These are phyloP conservation scores for Troilus luridus DNA, from an alignment of 2,888 invertebrate genomes.

Conservation along the genomic window DNA sequence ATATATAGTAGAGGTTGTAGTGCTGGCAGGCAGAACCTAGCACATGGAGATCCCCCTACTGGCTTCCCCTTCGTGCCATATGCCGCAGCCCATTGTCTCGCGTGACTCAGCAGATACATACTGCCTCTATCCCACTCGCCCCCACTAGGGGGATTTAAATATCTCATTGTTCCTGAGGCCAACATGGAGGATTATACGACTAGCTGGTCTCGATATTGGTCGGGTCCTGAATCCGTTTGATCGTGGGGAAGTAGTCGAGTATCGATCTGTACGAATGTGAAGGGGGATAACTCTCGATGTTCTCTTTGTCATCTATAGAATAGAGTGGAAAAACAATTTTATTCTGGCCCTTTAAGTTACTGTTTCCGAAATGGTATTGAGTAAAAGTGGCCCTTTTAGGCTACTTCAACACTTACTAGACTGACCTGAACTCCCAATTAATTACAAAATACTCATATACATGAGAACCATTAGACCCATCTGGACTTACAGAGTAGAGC, in stretches of 20 bases:
- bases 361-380: too few species aligned
- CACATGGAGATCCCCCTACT: background rate
- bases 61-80: background rate
- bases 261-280: background rate
- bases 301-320: background rate
- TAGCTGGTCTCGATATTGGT: background rate
- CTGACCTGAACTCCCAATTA: too few species aligned
- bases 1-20: too few species aligned
- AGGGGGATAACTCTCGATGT: background rate
- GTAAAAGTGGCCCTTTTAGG: too few species aligned
- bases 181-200: constrained; percentile 48
- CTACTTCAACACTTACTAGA: too few species aligned
- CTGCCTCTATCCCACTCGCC: constrained; percentile 17
- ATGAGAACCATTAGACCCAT: too few species aligned
- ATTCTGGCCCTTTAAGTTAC: too few species aligned
- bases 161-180: constrained; percentile 17
- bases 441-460: too few species aligned
- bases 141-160: constrained; percentile 37
- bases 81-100: background rate
- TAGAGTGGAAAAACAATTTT: too few species aligned
- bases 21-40: background rate
- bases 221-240: background rate
- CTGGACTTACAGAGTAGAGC: too few species aligned
- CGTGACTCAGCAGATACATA: constrained; percentile 34
- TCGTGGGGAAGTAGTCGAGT: background rate